Conservation (phyloP, 2,888 invertebrate genomes). For the Hypomecis punctinalis region DNA sequence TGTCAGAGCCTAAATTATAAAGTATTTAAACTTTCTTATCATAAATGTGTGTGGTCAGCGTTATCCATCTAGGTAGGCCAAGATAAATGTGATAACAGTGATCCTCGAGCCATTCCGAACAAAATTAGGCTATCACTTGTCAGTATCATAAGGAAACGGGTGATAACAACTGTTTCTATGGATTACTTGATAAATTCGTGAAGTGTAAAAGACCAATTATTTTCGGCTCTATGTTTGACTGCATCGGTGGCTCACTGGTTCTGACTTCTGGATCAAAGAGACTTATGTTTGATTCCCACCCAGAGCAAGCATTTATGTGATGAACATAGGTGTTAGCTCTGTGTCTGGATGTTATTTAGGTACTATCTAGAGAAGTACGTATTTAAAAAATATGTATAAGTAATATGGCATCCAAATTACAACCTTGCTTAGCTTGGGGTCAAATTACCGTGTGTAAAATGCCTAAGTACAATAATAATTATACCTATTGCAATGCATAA, state of each 20-base stretch:
- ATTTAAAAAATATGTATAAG: too few species aligned
- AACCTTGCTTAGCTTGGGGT: too few species aligned
- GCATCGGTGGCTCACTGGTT: too few species aligned
- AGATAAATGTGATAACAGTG: slow-evolving; percentile 38
- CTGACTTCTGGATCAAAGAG: too few species aligned
- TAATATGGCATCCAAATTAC: too few species aligned
- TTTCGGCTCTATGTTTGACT: background rate
- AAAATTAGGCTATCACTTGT: slow-evolving; percentile 47
- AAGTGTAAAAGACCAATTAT: slow-evolving; percentile 20
- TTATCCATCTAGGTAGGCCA: slow-evolving; percentile 39
- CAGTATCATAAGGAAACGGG: slow-evolving; percentile 44
- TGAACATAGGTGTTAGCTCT: too few species aligned
- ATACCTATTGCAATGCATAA: background rate
- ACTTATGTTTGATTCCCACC: too few species aligned
- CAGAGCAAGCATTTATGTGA: too few species aligned
- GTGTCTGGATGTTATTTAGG: too few species aligned
- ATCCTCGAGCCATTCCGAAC: slow-evolving; percentile 30
- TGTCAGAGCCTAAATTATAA: slow-evolving; percentile 1
- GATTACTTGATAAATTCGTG: slow-evolving; percentile 38
- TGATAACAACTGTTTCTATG: slow-evolving; percentile 33
- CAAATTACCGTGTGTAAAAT: too few species aligned
- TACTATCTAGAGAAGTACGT: too few species aligned
- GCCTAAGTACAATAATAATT: too few species aligned
- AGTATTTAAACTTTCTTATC: slow-evolving; percentile 40
- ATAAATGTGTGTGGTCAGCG: slow-evolving; percentile 39